Percentiles rank a stretch among this genome's conserved stretches.
phyloP scores from a whole-genome alignment of 2,797 vertebrate genomes.

The Geotrypetes seraphini region DNA sequence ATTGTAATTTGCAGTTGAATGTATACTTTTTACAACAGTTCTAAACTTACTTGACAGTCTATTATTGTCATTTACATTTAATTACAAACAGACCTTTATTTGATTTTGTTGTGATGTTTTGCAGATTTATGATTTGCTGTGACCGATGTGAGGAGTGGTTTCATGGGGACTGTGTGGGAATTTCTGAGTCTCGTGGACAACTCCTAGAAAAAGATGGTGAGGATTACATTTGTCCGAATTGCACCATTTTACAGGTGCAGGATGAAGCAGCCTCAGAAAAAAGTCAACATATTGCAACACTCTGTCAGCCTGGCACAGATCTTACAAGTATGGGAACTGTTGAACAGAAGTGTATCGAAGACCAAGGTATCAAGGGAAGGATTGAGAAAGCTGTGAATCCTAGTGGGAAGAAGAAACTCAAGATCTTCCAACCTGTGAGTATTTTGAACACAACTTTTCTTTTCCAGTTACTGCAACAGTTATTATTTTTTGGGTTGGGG shows the following conservation, averaged over 20 bases:
- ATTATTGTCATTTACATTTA: neutral
- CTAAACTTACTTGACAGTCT: too few species aligned
- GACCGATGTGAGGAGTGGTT: conserved; percentile 87
- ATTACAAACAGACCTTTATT: too few species aligned
- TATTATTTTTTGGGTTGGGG: too few species aligned
- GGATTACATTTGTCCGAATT: conserved; percentile 79
- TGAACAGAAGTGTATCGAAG: conserved; percentile 47
- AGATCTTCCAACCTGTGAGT: conserved; percentile 98
- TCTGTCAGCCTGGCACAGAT: conserved; percentile 31
- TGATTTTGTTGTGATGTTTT: too few species aligned
- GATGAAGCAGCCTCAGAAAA: conserved; percentile 31
- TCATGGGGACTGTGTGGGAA: conserved; percentile 82
- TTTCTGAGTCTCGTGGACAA: conserved; percentile 63
- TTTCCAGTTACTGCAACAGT: too few species aligned
- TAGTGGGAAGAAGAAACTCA: conserved; percentile 95
- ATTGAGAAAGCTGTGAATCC: conserved; percentile 95
- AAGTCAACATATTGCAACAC: conserved; percentile 14
- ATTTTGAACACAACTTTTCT: neutral
- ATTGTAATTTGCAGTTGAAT: too few species aligned
- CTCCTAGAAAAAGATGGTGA: conserved; percentile 68
- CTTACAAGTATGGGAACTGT: conserved; percentile 45
- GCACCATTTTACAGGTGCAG: conserved; percentile 73
- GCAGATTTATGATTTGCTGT: conserved; percentile 92
- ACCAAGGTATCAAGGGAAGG: conserved; percentile 68
- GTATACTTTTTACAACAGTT: too few species aligned